Percentiles rank a stretch among this genome's conserved stretches.
Evolutionary conservation across 1,140 invertebrate species (phyloP).

Genomic region (Wiebesia pumilae): DNA sequence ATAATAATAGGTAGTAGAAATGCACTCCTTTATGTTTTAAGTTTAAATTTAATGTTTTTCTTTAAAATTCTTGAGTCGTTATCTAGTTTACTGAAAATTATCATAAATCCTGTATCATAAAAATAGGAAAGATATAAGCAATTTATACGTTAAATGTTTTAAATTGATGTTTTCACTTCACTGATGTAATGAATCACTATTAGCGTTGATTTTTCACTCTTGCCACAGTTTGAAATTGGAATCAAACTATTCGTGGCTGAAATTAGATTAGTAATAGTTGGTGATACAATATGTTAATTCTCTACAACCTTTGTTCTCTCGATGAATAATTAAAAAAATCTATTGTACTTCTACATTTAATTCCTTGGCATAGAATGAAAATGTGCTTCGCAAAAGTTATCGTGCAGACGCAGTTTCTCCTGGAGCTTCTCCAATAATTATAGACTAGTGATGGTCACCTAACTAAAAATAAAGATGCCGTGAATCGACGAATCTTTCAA

Average conservation of each 20-base stretch:
- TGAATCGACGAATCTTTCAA: background rate
- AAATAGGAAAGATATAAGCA: background rate
- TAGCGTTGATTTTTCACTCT: background rate
- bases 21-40: background rate
- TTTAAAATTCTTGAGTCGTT: background rate
- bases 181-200: background rate
- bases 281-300: background rate
- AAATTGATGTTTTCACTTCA: slow-evolving; percentile 14
- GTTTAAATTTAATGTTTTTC: background rate
- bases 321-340: background rate
- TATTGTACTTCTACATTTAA: background rate
- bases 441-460: background rate
- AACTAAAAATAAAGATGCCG: background rate
- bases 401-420: background rate
- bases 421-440: slow-evolving; percentile 9
- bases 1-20: background rate
- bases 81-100: background rate
- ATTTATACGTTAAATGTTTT: background rate
- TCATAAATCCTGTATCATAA: background rate
- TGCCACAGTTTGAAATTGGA: background rate
- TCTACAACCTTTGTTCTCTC: background rate
- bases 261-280: background rate
- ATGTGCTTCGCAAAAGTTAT: background rate
- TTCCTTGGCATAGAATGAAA: background rate
- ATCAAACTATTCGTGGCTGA: background rate